These are phyloP conservation scores for Biston stratarius DNA, from an alignment of 2,888 invertebrate species.

Conservation along the genomic window DNA sequence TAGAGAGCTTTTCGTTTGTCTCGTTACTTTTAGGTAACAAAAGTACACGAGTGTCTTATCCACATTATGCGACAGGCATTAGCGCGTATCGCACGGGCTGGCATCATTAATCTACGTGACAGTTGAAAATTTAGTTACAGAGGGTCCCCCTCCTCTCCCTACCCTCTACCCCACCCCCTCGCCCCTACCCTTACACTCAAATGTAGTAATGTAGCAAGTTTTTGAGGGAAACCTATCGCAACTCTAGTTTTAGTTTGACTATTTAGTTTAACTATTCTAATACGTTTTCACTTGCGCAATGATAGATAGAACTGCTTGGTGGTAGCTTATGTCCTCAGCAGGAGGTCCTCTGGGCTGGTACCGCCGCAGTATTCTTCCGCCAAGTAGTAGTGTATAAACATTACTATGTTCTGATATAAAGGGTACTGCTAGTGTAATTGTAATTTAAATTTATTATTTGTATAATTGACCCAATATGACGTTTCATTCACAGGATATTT, in stretches of 20 bases:
- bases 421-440: too few relatives aligned
- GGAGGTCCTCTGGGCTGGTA: too few relatives aligned
- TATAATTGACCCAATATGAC: too few relatives aligned
- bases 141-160: slow-evolving; percentile 69
- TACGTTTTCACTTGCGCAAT: not conserved
- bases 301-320: too few relatives aligned
- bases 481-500: too few relatives aligned
- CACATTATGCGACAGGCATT: slow-evolving; percentile 77
- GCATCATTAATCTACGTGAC: slow-evolving; percentile 87
- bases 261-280: slow-evolving; percentile 9
- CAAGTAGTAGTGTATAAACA: too few relatives aligned
- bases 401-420: too few relatives aligned
- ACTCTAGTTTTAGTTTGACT: slow-evolving; percentile 39
- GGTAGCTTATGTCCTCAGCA: too few relatives aligned
- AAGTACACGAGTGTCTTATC: slow-evolving; percentile 60
- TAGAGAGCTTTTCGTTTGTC: too few relatives aligned
- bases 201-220: slow-evolving; percentile 63
- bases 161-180: slow-evolving; percentile 51
- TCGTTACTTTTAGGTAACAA: too few relatives aligned
- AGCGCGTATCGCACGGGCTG: slow-evolving; percentile 86
- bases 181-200: slow-evolving; percentile 49
- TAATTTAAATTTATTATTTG: too few relatives aligned
- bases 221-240: slow-evolving; percentile 65
- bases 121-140: slow-evolving; percentile 87
- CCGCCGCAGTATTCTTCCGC: too few relatives aligned